Percentiles rank a stretch among this genome's conserved stretches.
Conservation (phyloP, 1,140 invertebrate genomes). For the Zaprionus taronus region DNA sequence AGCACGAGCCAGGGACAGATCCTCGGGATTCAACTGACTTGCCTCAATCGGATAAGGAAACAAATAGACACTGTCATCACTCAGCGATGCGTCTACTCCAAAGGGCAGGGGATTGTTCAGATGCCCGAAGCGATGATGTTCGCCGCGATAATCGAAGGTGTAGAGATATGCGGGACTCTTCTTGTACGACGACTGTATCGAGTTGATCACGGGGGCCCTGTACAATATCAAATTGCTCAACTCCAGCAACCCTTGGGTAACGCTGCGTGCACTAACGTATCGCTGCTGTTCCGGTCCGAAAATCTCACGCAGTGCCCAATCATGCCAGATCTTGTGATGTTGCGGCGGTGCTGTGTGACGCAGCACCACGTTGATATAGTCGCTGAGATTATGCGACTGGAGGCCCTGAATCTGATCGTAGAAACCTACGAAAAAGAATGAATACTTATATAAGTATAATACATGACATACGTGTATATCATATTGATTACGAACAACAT, state of each 20-base stretch:
- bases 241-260: slow-evolving; percentile 66
- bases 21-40: slow-evolving; percentile 59
- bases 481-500: too few relatives aligned
- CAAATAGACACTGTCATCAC: slow-evolving; percentile 81
- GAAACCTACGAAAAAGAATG: slow-evolving; percentile 47
- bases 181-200: slow-evolving; percentile 56
- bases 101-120: slow-evolving; percentile 68
- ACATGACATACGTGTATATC: too few relatives aligned
- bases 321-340: slow-evolving; percentile 68
- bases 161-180: slow-evolving; percentile 67
- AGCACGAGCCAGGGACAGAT: slow-evolving; percentile 62
- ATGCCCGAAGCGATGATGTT: slow-evolving; percentile 72
- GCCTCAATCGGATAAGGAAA: slow-evolving; percentile 76
- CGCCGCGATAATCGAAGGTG: slow-evolving; percentile 77
- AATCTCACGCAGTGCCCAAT: slow-evolving; percentile 69
- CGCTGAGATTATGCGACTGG: slow-evolving; percentile 66
- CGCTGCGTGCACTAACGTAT: slow-evolving; percentile 22
- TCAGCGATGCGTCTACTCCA: slow-evolving; percentile 74
- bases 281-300: slow-evolving; percentile 53
- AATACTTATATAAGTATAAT: too few relatives aligned
- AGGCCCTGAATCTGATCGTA: slow-evolving; percentile 60
- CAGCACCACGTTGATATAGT: slow-evolving; percentile 74
- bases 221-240: slow-evolving; percentile 75
- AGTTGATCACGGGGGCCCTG: slow-evolving; percentile 64
- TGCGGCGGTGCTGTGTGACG: slow-evolving; percentile 60